A percentile compares a stretch with the other conserved stretches of the same genome.
phyloP scores from a whole-genome alignment of 2,797 vertebrate species.

The Myotis vivesi region DNA sequence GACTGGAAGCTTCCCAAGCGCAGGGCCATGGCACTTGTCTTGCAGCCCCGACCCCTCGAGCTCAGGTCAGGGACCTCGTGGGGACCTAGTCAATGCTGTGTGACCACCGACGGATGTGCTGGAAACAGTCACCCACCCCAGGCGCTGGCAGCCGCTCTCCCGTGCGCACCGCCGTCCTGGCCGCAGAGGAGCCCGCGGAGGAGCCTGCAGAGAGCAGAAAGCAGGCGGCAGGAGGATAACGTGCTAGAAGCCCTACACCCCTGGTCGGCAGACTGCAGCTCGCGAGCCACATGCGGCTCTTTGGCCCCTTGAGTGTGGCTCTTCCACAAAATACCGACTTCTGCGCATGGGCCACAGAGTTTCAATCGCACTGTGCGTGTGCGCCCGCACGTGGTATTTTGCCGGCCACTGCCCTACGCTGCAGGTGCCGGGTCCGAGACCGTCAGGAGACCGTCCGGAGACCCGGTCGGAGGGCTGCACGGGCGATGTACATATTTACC shows the following conservation, averaged over 20 bases:
- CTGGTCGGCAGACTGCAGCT: too few relatives aligned
- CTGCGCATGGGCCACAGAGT: too few relatives aligned
- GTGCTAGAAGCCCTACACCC: too few relatives aligned
- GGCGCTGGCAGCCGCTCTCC: background rate
- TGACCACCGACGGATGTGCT: background rate
- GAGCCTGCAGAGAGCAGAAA: background rate
- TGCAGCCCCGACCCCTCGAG: background rate
- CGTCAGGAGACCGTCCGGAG: background rate
- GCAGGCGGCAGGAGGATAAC: background rate
- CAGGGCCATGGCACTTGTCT: background rate
- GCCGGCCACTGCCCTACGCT: too few relatives aligned
- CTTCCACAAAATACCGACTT: too few relatives aligned
- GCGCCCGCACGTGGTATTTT: too few relatives aligned
- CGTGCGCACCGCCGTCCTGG: background rate
- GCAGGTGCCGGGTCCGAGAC: background rate
- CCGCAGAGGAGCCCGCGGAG: background rate
- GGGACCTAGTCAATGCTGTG: background rate
- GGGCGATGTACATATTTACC: background rate
- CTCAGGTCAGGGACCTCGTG: background rate
- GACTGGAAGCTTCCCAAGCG: background rate
- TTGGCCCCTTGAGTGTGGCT: too few relatives aligned
- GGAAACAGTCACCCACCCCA: background rate
- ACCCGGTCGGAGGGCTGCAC: background rate
- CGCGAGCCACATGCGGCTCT: too few relatives aligned
- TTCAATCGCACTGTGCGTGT: fast-evolving